Percentiles rank a stretch among this genome's conserved stretches.
Conservation (phyloP, 2,888 invertebrate genomes). For the Molorchus minor region DNA sequence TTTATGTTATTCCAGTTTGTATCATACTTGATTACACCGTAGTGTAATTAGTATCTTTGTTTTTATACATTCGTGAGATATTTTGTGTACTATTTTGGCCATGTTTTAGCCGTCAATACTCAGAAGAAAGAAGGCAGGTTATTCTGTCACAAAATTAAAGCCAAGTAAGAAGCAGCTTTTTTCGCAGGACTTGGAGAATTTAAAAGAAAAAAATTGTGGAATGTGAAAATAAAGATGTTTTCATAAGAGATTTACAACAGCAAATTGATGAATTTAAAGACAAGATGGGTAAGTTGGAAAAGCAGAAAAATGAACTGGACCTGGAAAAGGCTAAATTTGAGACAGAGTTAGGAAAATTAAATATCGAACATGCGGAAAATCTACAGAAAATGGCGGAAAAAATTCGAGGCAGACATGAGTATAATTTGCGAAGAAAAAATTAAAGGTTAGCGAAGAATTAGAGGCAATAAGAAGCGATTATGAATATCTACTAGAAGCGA, state of each 20-base stretch:
- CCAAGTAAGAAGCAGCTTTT: constrained; percentile 19
- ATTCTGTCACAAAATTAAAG: constrained; percentile 38
- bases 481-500: constrained; percentile 35
- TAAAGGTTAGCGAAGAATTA: constrained; percentile 35
- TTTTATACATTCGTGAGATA: not conserved
- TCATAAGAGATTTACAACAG: constrained; percentile 63
- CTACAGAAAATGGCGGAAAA: constrained; percentile 60
- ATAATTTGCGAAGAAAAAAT: constrained; percentile 60
- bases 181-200: constrained; percentile 54
- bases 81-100: constrained; percentile 26
- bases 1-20: not conserved
- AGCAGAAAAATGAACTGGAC: constrained; percentile 59
- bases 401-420: constrained; percentile 61
- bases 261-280: constrained; percentile 65
- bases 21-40: too few relatives aligned
- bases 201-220: constrained; percentile 67
- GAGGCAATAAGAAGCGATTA: constrained; percentile 32
- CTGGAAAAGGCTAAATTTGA: constrained; percentile 60
- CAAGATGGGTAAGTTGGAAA: constrained; percentile 61
- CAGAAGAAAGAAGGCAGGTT: constrained; percentile 46
- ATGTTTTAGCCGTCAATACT: constrained; percentile 54
- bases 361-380: constrained; percentile 58
- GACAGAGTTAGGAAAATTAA: constrained; percentile 61
- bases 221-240: constrained; percentile 65
- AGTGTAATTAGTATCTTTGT: not conserved